Evolutionary conservation across 2,888 invertebrate species (phyloP).

Genomic region (Xestia ashworthii): DNA sequence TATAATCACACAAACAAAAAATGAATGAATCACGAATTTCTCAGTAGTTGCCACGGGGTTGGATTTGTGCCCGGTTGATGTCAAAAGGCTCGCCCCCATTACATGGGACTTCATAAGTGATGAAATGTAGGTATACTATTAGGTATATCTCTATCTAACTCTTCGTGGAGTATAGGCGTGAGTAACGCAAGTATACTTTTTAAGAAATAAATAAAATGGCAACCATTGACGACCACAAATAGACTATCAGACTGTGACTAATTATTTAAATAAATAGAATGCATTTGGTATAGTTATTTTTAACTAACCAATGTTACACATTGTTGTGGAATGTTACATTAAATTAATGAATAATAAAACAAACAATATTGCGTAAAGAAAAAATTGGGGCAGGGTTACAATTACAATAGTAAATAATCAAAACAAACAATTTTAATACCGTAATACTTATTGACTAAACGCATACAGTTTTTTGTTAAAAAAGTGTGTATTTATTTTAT

Average conservation of each 20-base stretch:
- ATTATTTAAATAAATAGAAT: background rate
- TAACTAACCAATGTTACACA: background rate
- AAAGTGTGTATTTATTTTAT: conserved; percentile 21
- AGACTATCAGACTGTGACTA: conserved; percentile 7
- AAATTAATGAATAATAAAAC: background rate
- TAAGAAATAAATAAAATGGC: background rate
- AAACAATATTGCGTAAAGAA: background rate
- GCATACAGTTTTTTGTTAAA: background rate
- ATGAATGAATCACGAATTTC: too few species aligned
- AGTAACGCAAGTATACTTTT: too few species aligned
- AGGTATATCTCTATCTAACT: too few species aligned
- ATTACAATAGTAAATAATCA: conserved; percentile 13
- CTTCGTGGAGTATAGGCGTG: too few species aligned
- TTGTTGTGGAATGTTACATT: background rate
- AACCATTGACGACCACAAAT: background rate
- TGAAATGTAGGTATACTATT: too few species aligned
- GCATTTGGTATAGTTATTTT: background rate
- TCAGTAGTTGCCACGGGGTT: too few species aligned
- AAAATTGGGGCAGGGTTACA: conserved; percentile 34
- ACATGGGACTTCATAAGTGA: too few species aligned
- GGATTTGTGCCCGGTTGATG: too few species aligned
- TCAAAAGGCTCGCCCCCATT: too few species aligned
- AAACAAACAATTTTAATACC: conserved; percentile 6
- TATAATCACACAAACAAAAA: too few species aligned
- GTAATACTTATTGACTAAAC: background rate